Evolutionary conservation across 2,113 vertebrate species (phyloP).

Genomic region (Crotalus tigris): DNA sequence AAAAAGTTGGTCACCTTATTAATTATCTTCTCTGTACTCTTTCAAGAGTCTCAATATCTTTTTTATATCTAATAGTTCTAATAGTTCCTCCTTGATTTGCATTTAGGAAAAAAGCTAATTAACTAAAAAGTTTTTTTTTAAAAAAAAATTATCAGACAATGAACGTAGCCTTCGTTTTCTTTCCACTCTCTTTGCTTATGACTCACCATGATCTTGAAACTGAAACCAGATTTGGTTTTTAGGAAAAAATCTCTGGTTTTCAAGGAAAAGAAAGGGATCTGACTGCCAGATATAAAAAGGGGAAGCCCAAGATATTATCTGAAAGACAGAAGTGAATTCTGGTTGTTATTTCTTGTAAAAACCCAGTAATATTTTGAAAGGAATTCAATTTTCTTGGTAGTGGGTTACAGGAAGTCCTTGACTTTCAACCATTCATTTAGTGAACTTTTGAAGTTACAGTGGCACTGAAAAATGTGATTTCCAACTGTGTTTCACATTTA

Average conservation of each 20-base stretch:
- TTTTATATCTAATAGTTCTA: neutral
- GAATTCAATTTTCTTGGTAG: neutral
- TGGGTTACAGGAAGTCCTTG: no score
- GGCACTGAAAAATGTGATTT: no score
- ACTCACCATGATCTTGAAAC: neutral
- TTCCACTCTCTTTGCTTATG: neutral
- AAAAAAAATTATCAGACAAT: neutral
- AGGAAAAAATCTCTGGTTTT: neutral
- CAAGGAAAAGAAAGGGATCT: neutral
- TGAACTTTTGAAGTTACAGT: no score
- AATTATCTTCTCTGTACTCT: neutral
- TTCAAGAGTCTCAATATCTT: neutral
- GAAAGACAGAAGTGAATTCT: neutral
- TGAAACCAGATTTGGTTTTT: neutral
- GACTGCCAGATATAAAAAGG: neutral
- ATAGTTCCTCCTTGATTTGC: neutral
- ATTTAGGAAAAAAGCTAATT: neutral
- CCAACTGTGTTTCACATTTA: no score
- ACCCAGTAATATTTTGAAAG: neutral
- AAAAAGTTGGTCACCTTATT: no score
- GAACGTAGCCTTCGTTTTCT: neutral
- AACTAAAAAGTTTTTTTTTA: neutral
- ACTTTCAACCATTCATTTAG: no score
- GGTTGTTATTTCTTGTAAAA: neutral
- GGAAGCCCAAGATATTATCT: neutral